Conservation (phyloP, 2,888 invertebrate species). For the Disparrhopalites patrizii region DNA sequence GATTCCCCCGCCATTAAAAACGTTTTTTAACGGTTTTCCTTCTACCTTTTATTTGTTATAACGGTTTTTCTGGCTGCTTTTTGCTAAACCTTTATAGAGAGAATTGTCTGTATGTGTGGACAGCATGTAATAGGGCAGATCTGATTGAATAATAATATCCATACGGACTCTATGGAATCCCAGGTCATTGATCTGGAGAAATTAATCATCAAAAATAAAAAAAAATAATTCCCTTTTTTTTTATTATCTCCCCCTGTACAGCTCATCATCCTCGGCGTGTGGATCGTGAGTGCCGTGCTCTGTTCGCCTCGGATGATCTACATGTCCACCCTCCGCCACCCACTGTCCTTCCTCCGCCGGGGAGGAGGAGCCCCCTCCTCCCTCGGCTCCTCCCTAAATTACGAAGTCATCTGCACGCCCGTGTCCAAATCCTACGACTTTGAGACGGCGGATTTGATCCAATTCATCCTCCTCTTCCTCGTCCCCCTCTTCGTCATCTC, state of each 20-base stretch:
- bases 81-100: too few species aligned
- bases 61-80: too few species aligned
- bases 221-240: neutral
- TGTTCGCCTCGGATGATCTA: neutral
- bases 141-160: too few species aligned
- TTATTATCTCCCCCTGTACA: neutral
- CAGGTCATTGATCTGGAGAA: too few species aligned
- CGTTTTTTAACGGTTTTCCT: too few species aligned
- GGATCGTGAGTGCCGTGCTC: neutral
- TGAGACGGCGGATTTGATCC: slow-evolving; percentile 71
- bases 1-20: too few species aligned
- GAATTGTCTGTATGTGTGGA: too few species aligned
- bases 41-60: too few species aligned
- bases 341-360: neutral
- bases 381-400: slow-evolving; percentile 57
- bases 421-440: slow-evolving; percentile 74
- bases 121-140: too few species aligned
- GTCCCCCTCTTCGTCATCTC: slow-evolving; percentile 73
- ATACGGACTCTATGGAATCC: too few species aligned
- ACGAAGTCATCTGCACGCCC: slow-evolving; percentile 69
- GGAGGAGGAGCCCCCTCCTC: too few species aligned
- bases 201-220: too few species aligned
- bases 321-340: neutral
- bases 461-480: slow-evolving; percentile 76
- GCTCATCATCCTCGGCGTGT: neutral